Evolutionary conservation across 2,797 vertebrate genomes (phyloP).

Genomic region (Arctocebus calabarensis): DNA sequence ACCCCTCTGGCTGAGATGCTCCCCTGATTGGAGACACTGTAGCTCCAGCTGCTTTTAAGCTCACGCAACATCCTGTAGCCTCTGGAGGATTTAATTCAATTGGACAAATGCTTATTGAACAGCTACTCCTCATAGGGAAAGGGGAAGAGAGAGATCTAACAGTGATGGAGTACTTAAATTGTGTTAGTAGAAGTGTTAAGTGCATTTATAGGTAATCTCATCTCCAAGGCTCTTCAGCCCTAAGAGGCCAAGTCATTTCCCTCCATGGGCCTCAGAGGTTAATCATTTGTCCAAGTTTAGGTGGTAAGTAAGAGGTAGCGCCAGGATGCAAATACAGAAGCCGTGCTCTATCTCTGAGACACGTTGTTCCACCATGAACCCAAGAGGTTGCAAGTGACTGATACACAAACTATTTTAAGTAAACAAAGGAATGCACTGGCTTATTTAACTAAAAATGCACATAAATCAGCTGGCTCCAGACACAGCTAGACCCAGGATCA

Average conservation of each 20-base stretch:
- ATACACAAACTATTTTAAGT: slow-evolving; percentile 54
- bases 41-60: slow-evolving; percentile 26
- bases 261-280: not conserved
- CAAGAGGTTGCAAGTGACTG: slow-evolving; percentile 38
- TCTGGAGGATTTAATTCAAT: slow-evolving; percentile 75
- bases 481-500: slow-evolving; percentile 35
- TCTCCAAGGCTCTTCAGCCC: not conserved
- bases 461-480: slow-evolving; percentile 50
- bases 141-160: not conserved
- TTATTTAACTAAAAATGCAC: slow-evolving; percentile 39
- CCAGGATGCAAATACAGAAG: not conserved
- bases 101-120: slow-evolving; percentile 59
- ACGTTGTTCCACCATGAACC: not conserved
- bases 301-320: not conserved
- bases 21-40: not conserved
- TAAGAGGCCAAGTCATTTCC: not conserved
- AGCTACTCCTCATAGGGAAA: slow-evolving; percentile 31
- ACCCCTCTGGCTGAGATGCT: not conserved
- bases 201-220: slow-evolving; percentile 46
- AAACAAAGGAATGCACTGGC: not conserved
- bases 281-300: not conserved
- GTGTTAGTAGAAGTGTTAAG: slow-evolving; percentile 65
- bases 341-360: not conserved
- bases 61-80: slow-evolving; percentile 11
- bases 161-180: slow-evolving; percentile 45